phyloP scores from a whole-genome alignment of 2,797 vertebrate species.

The Orestias chungarensis region DNA sequence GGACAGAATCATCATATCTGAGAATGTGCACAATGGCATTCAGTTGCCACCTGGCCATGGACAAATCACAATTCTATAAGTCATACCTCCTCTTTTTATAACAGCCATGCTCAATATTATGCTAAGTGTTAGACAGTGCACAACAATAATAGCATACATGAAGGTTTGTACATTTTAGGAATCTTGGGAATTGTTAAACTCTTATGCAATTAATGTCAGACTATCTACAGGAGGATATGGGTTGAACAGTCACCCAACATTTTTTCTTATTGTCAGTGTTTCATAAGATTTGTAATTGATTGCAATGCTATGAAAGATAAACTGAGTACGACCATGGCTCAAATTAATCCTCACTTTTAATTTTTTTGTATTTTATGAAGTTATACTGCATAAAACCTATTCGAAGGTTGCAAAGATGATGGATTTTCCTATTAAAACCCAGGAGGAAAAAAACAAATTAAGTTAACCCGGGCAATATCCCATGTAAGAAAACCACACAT shows the following conservation, averaged over 20 bases:
- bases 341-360: neutral
- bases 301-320: too few species aligned
- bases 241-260: neutral
- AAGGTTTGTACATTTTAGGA: neutral
- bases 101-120: neutral
- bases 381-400: neutral
- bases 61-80: neutral
- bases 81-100: neutral
- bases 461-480: too few species aligned
- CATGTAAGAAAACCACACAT: too few species aligned
- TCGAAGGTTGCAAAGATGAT: too few species aligned
- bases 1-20: conserved; percentile 2
- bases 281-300: neutral
- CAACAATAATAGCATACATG: neutral
- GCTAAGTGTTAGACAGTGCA: neutral
- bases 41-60: too few species aligned
- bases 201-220: neutral
- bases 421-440: too few species aligned
- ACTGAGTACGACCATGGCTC: too few species aligned
- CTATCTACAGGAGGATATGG: too few species aligned
- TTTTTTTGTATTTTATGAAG: neutral
- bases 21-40: neutral
- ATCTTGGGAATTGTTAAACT: neutral
- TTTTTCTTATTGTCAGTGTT: neutral
- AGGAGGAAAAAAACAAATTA: too few species aligned